These are phyloP conservation scores for Perodicticus potto DNA, from an alignment of 2,797 vertebrate genomes.

Conservation along the genomic window DNA sequence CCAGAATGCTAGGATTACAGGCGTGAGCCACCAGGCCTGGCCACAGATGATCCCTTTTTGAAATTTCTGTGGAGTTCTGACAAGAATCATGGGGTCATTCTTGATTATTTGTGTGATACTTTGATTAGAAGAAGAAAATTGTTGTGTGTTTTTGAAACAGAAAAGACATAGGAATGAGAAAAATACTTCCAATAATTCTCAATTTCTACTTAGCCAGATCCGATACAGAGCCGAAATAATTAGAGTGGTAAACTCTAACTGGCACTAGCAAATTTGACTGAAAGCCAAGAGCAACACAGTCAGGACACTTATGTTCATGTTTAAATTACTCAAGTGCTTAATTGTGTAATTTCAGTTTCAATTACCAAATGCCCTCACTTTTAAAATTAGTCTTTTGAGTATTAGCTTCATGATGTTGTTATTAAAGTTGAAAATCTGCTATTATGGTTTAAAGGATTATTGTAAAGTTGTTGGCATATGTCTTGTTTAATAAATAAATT, in stretches of 20 bases:
- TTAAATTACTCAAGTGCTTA: conserved; percentile 89
- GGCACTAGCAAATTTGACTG: conserved; percentile 85
- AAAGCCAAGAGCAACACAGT: conserved; percentile 86
- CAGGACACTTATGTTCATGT: conserved; percentile 86
- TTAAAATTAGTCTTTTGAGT: conserved; percentile 86
- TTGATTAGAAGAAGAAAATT: conserved; percentile 71
- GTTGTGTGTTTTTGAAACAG: conserved; percentile 65
- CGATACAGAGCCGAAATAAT: conserved; percentile 85
- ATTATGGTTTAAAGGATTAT: conserved; percentile 86
- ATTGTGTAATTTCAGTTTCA: conserved; percentile 89
- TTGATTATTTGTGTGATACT: conserved; percentile 68
- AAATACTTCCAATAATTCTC: conserved; percentile 79
- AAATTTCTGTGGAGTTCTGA: conserved; percentile 56
- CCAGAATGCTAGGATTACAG: too few relatives aligned
- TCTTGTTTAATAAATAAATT: conserved; percentile 89
- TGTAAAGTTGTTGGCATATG: conserved; percentile 86
- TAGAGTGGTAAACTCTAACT: conserved; percentile 83
- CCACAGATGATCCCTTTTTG: conserved; percentile 35
- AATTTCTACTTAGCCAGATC: conserved; percentile 82
- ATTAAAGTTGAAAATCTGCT: conserved; percentile 87
- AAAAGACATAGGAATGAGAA: conserved; percentile 72
- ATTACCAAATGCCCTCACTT: conserved; percentile 85
- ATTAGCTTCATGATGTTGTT: conserved; percentile 83
- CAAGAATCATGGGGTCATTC: conserved; percentile 55
- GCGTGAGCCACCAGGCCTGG: too few relatives aligned